Evolutionary conservation across 2,888 invertebrate species (phyloP), one percentile per base, ranked within the genome.

Genomic region (Hylaea fasciaria): DNA sequence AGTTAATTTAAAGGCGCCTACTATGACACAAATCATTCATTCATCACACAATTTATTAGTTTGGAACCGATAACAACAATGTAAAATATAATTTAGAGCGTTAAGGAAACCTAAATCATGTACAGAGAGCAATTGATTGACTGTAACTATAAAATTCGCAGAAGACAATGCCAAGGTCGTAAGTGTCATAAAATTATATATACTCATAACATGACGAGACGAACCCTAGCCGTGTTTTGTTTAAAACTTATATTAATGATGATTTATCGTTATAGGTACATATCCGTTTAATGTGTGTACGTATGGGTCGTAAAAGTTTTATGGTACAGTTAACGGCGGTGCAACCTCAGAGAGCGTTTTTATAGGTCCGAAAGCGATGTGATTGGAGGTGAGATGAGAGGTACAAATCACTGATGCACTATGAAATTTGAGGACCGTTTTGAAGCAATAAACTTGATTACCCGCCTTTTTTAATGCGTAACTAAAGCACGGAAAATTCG

Each of bases 211-310:
- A n/a, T n/a, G n/a, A n/a, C n/a, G n/a, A n/a, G 71, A 71, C 70
- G 78, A 85, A 85, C 85, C 83, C 80, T 85, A 83, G 80, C 79
- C 74, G 76, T 76, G 78, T 84, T 64, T 86, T 85, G 84, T 87
- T 88, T 87, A 83, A 85, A 84, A 77, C 80, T 69, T 76, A 74
- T 82, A 83, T 84, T 87, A 86, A 83, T 82, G 77, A 84, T 89
- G 89, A 91, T 91, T 91, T 90, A 90, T 89, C 82, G 75, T 79
- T 80, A 82, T 3, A 22, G 22, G 22, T 84, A 83, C 80, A 81
- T 87, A 85, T 87, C 82, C 83, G 78, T 83, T 85, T 88, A 89
- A 89, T 88, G 87, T 86, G 85, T 89, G 87, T 86, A 83, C 74
- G 82, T 86, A 87, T 86, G 86, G 85, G 74, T 82, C 77, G 86